Evolutionary conservation across 2,888 invertebrate species (phyloP), one percentile per base, ranked within the genome.

Genomic region (Calameuta idolon): DNA sequence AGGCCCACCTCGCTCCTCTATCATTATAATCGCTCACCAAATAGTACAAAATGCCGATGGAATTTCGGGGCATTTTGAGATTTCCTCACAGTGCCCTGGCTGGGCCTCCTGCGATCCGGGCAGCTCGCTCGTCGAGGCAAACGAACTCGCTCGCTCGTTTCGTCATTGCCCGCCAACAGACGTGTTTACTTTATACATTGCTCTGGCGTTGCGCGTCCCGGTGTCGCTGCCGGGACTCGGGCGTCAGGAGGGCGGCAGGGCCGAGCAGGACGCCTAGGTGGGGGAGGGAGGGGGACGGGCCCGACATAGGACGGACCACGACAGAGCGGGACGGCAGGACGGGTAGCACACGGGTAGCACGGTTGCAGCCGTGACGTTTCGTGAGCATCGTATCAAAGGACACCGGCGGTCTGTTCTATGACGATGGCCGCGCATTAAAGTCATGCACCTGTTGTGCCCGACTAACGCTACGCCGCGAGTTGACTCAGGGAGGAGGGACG

Each of bases 391-490:
- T 79, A 79, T 84, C 84, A 83, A 83, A 84, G 82, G 83, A 81
- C 81, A 81, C 83, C 83, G 83, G 31, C 83, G 33, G 33, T 82
- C 77, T 77, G 81, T 77, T 84, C 84, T 84, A 85, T 83, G 84
- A 86, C 81, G 83, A 85, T 84, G 83, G 82, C 83, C 80, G 82
- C 84, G 84, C 85, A 87, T 88, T 86, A 86, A 87, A 87, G 86
- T 88, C 87, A 87, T 86, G 86, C 87, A 87, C 88, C 87, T 88
- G 88, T 88, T 87, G 85, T 87, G 76, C 76, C 30, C 76, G 77
- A 74, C 78, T 74, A 79, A 81, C 79, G 80, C 80, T 76, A 34
- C 40, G 40, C 40, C 15, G 40, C 40, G 15, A 15, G 15, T 40
- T 15, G 40, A 33, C 69, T 40, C 69, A 35, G 35, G 74, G 75